Evolutionary conservation across 1,140 invertebrate species (phyloP).

Genomic region (Euschistus heros): DNA sequence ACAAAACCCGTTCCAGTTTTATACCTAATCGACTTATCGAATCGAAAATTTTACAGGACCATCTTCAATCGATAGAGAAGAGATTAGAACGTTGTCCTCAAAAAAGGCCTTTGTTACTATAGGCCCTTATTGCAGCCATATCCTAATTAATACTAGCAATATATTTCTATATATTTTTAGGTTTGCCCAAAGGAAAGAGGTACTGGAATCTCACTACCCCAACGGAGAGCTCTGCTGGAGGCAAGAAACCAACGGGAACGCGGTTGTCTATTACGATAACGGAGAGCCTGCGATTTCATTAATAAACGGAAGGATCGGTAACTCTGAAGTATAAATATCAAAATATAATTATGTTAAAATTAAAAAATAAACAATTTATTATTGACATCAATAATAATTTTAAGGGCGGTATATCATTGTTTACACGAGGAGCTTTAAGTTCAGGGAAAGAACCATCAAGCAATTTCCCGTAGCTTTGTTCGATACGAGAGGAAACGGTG

Average conservation of each 20-base stretch:
- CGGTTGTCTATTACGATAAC: neutral
- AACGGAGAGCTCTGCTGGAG: neutral
- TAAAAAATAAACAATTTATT: neutral
- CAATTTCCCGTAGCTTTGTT: slow-evolving; percentile 2
- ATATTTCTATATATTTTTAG: neutral
- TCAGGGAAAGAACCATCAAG: neutral
- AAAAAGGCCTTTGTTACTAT: too few relatives aligned
- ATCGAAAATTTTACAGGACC: neutral
- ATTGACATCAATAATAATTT: neutral
- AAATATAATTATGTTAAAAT: neutral
- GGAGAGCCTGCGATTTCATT: neutral
- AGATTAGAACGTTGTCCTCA: too few relatives aligned
- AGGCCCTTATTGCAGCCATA: too few relatives aligned
- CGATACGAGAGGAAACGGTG: slow-evolving; percentile 12
- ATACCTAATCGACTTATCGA: too few relatives aligned
- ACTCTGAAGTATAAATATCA: neutral
- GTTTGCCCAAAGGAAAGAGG: neutral
- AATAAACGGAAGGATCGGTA: neutral
- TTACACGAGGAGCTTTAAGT: neutral
- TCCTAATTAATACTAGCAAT: neutral
- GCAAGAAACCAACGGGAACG: neutral
- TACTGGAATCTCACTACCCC: neutral
- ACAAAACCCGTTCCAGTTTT: too few relatives aligned
- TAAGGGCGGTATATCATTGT: neutral
- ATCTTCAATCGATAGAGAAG: too few relatives aligned